Base-by-base conservation (phyloP, 1,140 invertebrate genomes). In the Caenorhabditis elegans region DNA sequence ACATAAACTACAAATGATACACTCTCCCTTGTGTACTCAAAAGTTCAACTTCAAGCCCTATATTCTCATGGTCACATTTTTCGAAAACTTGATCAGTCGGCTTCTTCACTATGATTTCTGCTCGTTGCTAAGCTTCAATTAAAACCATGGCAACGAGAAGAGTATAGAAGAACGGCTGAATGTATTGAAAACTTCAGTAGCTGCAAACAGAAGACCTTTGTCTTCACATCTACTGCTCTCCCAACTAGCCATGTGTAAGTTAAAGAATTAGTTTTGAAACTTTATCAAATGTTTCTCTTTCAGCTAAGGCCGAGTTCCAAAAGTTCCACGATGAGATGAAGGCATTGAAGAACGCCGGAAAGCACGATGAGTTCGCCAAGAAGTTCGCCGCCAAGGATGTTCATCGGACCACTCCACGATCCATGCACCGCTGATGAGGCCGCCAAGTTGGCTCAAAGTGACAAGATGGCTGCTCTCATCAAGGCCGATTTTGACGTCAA, bases 281-380 rank as follows among this genome's bases (percentile, higher is more conserved):
- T 48, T 48, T 8, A 5, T 24, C 49, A 24, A 51, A 17, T 24
- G 15, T 10, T 11, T 26, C 8, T 26, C 15, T 70, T 70, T 39
- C 34, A 70, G 60, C 60, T 5, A 70, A 70, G 13, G 31, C n/a
- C 19, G 60, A 70, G 28, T 70, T 70, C 60, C 60, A 70, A 70
- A 70, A 70, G 10, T 3, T 70, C 34, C 60, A 70, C 34, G 60
- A 70, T 39, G 60, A 70, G 34, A 70, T 70, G 60, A 13, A n/a
- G 13, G 60, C 60, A 11, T 39, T 70, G 34, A 70, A 70, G 60
- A 39, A n/a, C 31, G 11, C 60, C 1, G 60, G 60, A 6, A 70
- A 70, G 34, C 60, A 70, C 60, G 60, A 70, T 13, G 60, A 70
- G 60, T 70, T 70, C 19, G 34, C 60, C 60, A 70, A 70, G 60